Evolutionary conservation across 1,140 invertebrate species (phyloP), one percentile per base, ranked within the genome.

Genomic region (Drosophila athabasca): DNA sequence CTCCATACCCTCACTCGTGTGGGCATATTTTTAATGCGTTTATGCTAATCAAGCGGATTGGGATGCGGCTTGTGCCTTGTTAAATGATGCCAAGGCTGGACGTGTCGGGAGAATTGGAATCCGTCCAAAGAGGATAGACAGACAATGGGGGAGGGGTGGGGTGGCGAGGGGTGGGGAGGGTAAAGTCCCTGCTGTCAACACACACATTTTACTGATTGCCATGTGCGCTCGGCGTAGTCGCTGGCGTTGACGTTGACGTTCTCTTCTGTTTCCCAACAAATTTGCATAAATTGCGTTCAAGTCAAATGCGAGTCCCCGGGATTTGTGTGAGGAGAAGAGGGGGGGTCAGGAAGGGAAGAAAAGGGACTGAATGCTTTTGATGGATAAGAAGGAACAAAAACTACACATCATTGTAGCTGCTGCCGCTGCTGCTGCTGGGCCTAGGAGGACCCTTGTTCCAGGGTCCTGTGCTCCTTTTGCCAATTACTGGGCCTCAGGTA

Each of bases 11-110:
- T 8, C 0, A 19, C 51, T 43, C 66, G 69, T 68, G 52, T 71
- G 64, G 79, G 76, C 80, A 88, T 79, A 87, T 87, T 90, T 90
- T 90, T 90, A 90, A 90, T 90, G 89, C 89, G 88, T 90, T 90
- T 90, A 90, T 90, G 89, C 78, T 90, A 90, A 90, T 90, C 83
- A 71, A 67, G 66, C 72, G 83, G 81, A 76, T 79, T 80, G 80
- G 68, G 9, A 87, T 85, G 82, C 78, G 83, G 81, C 81, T 74
- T 78, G 31, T 11, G 74, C 83, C 79, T 74, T 85, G 78, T 87
- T 85, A 85, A 85, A 85, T 87, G 78, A 35, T 85, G 81, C 74
- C 79, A 65, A 45, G 46, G 61, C 71, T 84, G 80, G 79, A 84
- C 76, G 65, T 58, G 71, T 49, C 53, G 49, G 44, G 31, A 55